Base-by-base conservation (phyloP, 64 coral and sea anemone species). In the Astreopora myriophthalma region DNA sequence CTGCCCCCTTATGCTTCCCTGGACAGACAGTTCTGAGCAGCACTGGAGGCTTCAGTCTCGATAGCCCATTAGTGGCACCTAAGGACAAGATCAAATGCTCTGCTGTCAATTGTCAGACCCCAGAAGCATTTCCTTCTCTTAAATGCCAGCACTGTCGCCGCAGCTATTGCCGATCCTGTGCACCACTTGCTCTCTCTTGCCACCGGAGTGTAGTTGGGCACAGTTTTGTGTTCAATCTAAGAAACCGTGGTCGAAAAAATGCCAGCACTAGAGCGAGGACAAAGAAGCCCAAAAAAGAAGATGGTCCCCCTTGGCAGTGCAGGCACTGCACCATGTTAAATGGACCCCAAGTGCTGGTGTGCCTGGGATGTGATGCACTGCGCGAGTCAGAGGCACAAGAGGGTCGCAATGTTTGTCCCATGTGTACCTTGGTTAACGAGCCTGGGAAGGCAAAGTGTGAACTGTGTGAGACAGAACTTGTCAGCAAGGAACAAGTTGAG, bases 381-480 rank as follows among this genome's bases (percentile, higher is more conserved):
- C 86, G 78, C 29, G 95, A 96, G 34, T 79, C 76, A 34, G 91
- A 96, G 20, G 79, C 95, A 5, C 63, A 48, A 7, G 74, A 93
- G 28, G 70, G 40, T 6, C 87, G 91, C 61, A 89, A 72, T 32
- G 91, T 96, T 0, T 96, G 95, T 22, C 91, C 95, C 22, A 94
- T 93, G 92, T 96, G 95, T 66, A 96, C 95, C 46, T 71, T 96
- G 73, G 91, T 96, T 26, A 96, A 96, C 75, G 95, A 96, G 72
- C 95, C 91, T 9, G 95, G 95, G 5, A 96, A 90, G 49, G 94
- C 79, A 10, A 96, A 86, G 40, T 96, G 95, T 34, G 95, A 96
- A 77, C 73, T 96, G 22, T 96, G 95, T 52, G 75, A 94, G 31
- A 94, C 91, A 36, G 64, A 87, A 10, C 90, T 96, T 26, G 69